Base-by-base conservation (phyloP, 2,113 vertebrate genomes). In the Dasyprocta punctata region DNA sequence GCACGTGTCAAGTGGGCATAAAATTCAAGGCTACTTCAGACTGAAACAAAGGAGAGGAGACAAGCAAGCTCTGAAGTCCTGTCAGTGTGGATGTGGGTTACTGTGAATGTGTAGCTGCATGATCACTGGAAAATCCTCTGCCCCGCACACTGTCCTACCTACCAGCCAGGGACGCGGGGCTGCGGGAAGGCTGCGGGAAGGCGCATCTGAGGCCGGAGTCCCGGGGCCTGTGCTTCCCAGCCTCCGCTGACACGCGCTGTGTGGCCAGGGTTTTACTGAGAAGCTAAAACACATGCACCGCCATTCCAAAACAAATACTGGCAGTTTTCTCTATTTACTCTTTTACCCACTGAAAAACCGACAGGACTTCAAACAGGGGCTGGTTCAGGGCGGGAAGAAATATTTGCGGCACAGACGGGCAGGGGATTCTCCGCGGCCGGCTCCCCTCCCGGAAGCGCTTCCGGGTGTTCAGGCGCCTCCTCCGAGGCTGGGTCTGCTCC, bases 171-270 rank as follows among this genome's bases (percentile, higher is more conserved):
- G 5, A 38, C 5, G 1, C 13, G 14, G 41, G 56, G 65, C 28
- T 13, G 41, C 41, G n/a, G n/a, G n/a, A n/a, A n/a, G n/a, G n/a
- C n/a, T n/a, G n/a, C n/a, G n/a, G 3, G 73, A 71, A 47, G 44
- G 26, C 1, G 5, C 44, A 10, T 0, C 41, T 12, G 69, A 26
- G 73, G 24, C 73, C 13, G 17, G 26, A 77, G 44, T 75, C 2
- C 24, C 0, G 13, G 7, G 26, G 12, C 2, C 41, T 44, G 13
- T 71, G n/a, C 36, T 5, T 28, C 30, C 49, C 44, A 0, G 1
- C 22, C 14, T 77, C 6, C 41, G 30, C 44, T 30, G 6, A 47
- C 26, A 17, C 26, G 44, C 7, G 65, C 44, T 67, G 20, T 16
- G 17, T 19, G 7, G 24, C 20, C 63, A 52, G 12, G 44, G n/a